Evolutionary conservation across 2,113 vertebrate genomes (phyloP).

Genomic region (Glaucidium brasilianum): DNA sequence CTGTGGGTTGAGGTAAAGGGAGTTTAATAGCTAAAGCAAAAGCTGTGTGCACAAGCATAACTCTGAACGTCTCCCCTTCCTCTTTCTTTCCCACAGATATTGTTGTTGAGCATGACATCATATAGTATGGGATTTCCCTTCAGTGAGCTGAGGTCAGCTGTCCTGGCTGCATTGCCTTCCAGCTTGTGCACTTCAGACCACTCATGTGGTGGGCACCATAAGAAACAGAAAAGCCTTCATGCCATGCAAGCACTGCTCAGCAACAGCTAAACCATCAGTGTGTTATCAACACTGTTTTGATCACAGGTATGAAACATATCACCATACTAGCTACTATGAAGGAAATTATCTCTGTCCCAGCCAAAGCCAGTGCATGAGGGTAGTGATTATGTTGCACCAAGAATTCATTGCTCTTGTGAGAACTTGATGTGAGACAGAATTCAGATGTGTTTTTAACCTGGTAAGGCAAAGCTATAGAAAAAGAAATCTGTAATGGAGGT

Average conservation of each 20-base stretch:
- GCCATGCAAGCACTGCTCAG: not conserved
- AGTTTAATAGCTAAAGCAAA: not conserved
- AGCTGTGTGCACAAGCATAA: not conserved
- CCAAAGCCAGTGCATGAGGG: not conserved
- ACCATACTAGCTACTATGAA: not conserved
- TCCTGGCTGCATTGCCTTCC: not conserved
- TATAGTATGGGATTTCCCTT: not conserved
- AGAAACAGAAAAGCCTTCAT: not conserved
- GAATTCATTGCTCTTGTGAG: not conserved
- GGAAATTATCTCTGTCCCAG: not conserved
- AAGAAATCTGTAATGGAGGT: not conserved
- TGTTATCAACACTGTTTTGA: not conserved
- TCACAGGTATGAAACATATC: not conserved
- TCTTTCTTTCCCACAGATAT: not conserved
- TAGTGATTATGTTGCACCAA: not conserved
- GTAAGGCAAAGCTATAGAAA: not conserved
- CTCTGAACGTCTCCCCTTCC: not conserved
- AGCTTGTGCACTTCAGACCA: rapidly evolving
- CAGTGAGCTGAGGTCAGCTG: not conserved
- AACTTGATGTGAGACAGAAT: not conserved
- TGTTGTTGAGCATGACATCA: rapidly evolving
- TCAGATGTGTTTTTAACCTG: not conserved
- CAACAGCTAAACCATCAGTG: not conserved
- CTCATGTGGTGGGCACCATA: not conserved
- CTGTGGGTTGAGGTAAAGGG: not conserved